Percentiles rank a stretch among this genome's conserved stretches.
Evolutionary conservation across 1,140 invertebrate species (phyloP).

Genomic region (Heliconius hermathena): DNA sequence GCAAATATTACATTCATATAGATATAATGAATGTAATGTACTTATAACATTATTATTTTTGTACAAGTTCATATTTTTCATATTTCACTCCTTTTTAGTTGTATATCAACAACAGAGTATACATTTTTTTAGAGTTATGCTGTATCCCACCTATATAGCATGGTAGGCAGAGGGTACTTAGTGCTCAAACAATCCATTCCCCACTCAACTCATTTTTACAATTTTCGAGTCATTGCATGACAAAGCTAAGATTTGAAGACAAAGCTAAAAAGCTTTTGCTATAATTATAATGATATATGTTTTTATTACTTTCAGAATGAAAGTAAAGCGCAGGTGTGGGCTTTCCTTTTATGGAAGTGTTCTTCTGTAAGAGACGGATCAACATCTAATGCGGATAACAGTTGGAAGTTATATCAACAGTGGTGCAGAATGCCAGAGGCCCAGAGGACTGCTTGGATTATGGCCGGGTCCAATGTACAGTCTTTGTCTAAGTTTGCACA

Average conservation of each 20-base stretch:
- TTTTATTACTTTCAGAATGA: constrained; percentile 82
- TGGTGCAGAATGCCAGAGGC: constrained; percentile 90
- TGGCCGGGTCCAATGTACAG: constrained; percentile 89
- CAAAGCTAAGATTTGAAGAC: too few species aligned
- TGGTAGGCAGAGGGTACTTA: too few species aligned
- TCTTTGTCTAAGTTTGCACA: constrained; percentile 82
- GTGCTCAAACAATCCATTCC: too few species aligned
- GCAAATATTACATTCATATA: too few species aligned
- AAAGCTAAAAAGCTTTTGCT: too few species aligned
- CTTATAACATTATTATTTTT: neutral
- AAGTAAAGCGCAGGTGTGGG: constrained; percentile 91
- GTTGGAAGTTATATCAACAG: constrained; percentile 90
- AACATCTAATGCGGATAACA: constrained; percentile 80
- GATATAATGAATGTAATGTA: too few species aligned
- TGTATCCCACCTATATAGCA: too few species aligned
- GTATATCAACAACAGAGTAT: neutral
- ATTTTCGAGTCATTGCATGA: too few species aligned
- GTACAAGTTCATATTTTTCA: neutral
- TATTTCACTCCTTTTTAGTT: neutral
- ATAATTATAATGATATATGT: neutral
- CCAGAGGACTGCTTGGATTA: constrained; percentile 88
- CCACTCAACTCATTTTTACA: too few species aligned
- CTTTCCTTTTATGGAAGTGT: constrained; percentile 91
- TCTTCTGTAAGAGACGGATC: constrained; percentile 82
- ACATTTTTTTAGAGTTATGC: too few species aligned